phyloP scores from a whole-genome alignment of 2,888 invertebrate species.

The Philopedon plagiatum region DNA sequence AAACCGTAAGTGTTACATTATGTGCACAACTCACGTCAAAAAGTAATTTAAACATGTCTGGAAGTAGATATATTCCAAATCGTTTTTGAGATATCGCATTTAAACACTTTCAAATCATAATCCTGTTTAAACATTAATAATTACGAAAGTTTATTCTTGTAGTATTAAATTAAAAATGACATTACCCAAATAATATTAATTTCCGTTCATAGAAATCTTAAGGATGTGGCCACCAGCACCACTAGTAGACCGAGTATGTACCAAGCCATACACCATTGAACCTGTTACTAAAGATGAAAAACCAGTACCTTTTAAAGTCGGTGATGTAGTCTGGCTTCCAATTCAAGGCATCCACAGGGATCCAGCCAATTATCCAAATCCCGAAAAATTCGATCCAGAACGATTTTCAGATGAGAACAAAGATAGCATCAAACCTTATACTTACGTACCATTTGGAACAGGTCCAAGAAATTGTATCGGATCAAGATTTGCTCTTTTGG shows the following conservation, averaged over 20 bases:
- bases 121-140: no score
- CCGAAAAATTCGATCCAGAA: constrained; percentile 63
- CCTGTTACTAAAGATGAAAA: constrained; percentile 46
- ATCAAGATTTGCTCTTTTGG: constrained; percentile 60
- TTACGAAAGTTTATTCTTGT: no score
- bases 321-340: constrained; percentile 62
- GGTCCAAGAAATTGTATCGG: constrained; percentile 78
- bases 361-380: constrained; percentile 59
- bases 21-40: no score
- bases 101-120: no score
- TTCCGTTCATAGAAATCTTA: constrained; percentile 54
- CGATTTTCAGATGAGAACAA: constrained; percentile 72
- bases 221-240: constrained; percentile 68
- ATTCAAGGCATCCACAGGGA: constrained; percentile 36
- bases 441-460: constrained; percentile 64
- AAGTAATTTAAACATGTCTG: no score
- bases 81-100: no score
- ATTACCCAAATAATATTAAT: no score
- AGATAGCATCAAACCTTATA: constrained; percentile 67
- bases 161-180: no score
- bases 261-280: constrained; percentile 66
- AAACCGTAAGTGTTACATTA: no score
- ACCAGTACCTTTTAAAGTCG: constrained; percentile 56
- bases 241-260: constrained; percentile 70
- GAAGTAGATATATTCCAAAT: no score